Evolutionary conservation across 2,888 invertebrate genomes (phyloP).

Genomic region (Campaea margaritaria): DNA sequence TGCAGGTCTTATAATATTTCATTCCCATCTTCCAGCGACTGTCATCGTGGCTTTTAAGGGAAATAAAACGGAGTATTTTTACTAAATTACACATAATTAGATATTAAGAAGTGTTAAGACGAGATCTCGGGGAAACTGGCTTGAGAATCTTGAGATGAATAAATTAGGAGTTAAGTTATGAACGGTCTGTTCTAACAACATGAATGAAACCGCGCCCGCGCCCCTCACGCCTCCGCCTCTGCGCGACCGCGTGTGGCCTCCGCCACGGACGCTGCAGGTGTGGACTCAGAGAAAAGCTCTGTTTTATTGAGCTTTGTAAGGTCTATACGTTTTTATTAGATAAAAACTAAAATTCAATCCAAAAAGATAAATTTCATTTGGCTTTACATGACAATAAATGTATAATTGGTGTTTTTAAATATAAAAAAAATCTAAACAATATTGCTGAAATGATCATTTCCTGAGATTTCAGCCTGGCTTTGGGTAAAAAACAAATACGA

Average conservation of each 20-base stretch:
- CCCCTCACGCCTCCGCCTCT: constrained; percentile 48
- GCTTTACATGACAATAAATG: too few relatives aligned
- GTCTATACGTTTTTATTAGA: background rate
- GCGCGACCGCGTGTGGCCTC: constrained; percentile 79
- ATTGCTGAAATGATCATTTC: too few relatives aligned
- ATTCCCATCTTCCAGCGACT: constrained; percentile 27
- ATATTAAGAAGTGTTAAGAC: constrained; percentile 63
- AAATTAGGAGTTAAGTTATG: constrained; percentile 85
- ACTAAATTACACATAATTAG: constrained; percentile 60
- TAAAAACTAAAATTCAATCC: background rate
- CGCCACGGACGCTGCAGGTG: constrained; percentile 67
- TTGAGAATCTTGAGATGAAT: constrained; percentile 76
- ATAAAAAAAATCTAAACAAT: too few relatives aligned
- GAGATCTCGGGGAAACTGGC: constrained; percentile 71
- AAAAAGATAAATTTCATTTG: background rate
- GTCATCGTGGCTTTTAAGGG: constrained; percentile 22
- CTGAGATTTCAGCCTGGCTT: too few relatives aligned
- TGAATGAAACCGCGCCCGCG: constrained; percentile 79
- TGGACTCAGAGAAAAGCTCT: constrained; percentile 51
- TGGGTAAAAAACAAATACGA: too few relatives aligned
- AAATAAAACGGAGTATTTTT: constrained; percentile 34
- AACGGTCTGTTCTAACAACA: constrained; percentile 83
- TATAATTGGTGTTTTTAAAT: too few relatives aligned
- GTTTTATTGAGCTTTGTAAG: constrained; percentile 2
- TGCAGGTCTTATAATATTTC: constrained; percentile 22